These are phyloP conservation scores for Atrichornis clamosus DNA, from an alignment of 2,113 vertebrate genomes.

Conservation along the genomic window DNA sequence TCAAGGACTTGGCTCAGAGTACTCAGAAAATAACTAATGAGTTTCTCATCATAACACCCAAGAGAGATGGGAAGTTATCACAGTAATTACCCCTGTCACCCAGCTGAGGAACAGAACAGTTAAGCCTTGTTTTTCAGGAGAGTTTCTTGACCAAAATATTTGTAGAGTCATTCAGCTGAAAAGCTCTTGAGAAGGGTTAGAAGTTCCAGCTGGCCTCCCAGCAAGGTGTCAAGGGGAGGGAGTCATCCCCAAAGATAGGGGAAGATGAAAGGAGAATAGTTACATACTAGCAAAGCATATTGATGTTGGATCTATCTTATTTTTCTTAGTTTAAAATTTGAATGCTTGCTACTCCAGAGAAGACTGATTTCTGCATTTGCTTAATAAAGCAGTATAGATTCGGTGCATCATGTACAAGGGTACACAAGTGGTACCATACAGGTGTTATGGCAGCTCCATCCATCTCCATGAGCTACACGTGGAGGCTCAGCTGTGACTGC, in stretches of 20 bases:
- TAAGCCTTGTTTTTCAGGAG: constrained; percentile 7
- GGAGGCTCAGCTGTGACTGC: not conserved
- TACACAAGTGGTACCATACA: accelerated
- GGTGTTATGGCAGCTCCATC: not conserved
- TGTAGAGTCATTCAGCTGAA: not conserved
- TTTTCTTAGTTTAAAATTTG: not conserved
- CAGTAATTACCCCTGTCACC: not conserved
- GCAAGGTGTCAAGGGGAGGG: not conserved
- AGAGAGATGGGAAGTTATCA: constrained; percentile 4
- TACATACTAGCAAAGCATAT: not conserved
- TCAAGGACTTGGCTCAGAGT: constrained; percentile 16
- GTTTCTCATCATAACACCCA: constrained; percentile 34
- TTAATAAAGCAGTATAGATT: not conserved
- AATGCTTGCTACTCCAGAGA: not conserved
- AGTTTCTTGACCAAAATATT: constrained; percentile 30
- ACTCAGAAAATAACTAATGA: constrained; percentile 24
- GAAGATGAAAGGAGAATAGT: not conserved
- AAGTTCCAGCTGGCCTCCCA: not conserved
- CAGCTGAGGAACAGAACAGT: not conserved
- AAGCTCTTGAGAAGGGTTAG: not conserved
- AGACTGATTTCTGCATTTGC: not conserved
- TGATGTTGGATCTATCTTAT: not conserved
- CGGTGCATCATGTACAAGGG: not conserved
- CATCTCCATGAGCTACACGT: accelerated
- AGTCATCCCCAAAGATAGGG: not conserved